Percentiles rank a stretch among this genome's conserved stretches.
These are phyloP conservation scores for Druon quercuslanigerum DNA, from an alignment of 1,140 invertebrate genomes.

Conservation along the genomic window DNA sequence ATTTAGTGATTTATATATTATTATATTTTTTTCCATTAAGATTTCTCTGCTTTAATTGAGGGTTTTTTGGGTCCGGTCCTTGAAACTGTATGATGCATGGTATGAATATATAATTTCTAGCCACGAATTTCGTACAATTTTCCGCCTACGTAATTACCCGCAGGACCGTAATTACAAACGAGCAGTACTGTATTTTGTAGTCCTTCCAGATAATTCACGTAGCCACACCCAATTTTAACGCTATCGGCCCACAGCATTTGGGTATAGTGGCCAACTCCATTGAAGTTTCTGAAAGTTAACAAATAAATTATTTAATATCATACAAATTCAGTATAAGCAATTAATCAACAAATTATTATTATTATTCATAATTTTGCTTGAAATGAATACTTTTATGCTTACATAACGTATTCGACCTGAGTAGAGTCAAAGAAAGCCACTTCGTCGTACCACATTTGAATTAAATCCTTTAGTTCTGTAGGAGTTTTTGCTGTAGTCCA, in stretches of 20 bases:
- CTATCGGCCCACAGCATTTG: constrained; percentile 71
- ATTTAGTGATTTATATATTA: too few species aligned
- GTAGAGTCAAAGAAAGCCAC: not conserved
- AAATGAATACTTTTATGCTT: not conserved
- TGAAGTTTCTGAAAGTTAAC: too few species aligned
- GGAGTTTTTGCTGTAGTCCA: not conserved
- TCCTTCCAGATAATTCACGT: constrained; percentile 33
- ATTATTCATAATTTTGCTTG: too few species aligned
- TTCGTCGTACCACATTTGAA: constrained; percentile 3
- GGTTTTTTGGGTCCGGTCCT: too few species aligned
- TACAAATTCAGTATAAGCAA: too few species aligned
- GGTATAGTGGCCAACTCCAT: constrained; percentile 60
- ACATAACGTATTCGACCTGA: not conserved
- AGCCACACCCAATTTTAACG: constrained; percentile 63
- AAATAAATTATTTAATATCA: too few species aligned
- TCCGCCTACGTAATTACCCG: constrained; percentile 55
- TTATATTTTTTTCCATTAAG: too few species aligned
- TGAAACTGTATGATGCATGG: not conserved
- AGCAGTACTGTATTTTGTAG: not conserved
- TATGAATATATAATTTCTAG: not conserved
- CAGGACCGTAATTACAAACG: too few species aligned
- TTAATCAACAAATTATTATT: too few species aligned
- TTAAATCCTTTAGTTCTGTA: not conserved
- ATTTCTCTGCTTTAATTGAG: too few species aligned
- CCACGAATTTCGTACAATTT: constrained; percentile 39